Evolutionary conservation across 2,888 invertebrate species (phyloP), one percentile per base, ranked within the genome.

Genomic region (Clivina fossor): DNA sequence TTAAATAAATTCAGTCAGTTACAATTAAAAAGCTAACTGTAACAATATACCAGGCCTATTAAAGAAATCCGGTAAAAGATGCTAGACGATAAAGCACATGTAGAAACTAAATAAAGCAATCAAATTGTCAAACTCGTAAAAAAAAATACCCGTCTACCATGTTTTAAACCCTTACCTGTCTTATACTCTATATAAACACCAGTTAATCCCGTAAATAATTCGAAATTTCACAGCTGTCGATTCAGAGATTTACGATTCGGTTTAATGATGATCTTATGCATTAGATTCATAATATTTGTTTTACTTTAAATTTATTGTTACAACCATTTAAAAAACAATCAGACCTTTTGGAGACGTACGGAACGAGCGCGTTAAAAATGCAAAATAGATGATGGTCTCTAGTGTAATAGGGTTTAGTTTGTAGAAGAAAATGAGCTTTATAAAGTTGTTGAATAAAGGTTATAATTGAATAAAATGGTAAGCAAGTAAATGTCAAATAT

Each of bases 311-410:
- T 53, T 53, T 53, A 53, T 53, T 35, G 53, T 32, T 53, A 53
- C 44, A 53, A 53, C 35, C 53, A 53, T 53, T 53, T 53, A 53
- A 53, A 53, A 53, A 53, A 53, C 53, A 53, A 53, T 53, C 53
- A 53, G 40, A 32, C 33, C 13, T 32, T 18, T 19, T 2, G 13
- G 22, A 32, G 18, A 28, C 38, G 32, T 28, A 28, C 24, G 16
- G 16, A 15, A 33, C 16, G 16, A 15, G 11, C 5, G 5, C 4
- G 16, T 2, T 3, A 41, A 22, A 50, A 50, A 50, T 41, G 50
- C 50, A 50, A 50, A 49, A 38, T 26, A 28, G 38, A 9, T 20
- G n/a, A 8, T n/a, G 37, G 18, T 11, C 22, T 40, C 19, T 37
- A 15, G 20, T 30, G 38, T 41, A 50, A 32, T 30, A 41, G 50